These are phyloP conservation scores for Meta bourneti DNA, from an alignment of 2,888 invertebrate species.

Conservation along the genomic window DNA sequence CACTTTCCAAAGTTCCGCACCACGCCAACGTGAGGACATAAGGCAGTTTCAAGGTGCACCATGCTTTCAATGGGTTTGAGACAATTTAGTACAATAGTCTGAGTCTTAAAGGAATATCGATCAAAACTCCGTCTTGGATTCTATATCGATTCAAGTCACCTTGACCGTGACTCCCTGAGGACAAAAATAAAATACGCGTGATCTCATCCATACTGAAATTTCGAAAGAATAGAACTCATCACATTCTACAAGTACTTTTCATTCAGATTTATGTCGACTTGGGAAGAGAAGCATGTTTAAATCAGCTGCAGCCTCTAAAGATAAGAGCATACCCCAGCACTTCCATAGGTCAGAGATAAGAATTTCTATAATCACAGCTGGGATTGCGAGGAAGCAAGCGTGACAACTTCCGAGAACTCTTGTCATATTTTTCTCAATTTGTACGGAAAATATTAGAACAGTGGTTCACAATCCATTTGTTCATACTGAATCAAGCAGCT, in stretches of 20 bases:
- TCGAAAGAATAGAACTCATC: neutral
- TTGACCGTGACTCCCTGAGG: slow-evolving; percentile 2
- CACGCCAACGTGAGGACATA: too few species aligned
- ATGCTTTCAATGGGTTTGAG: too few species aligned
- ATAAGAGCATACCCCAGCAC: slow-evolving; percentile 11
- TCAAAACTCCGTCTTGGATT: neutral
- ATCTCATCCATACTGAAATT: slow-evolving; percentile 20
- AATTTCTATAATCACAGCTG: slow-evolving; percentile 24
- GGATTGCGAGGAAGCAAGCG: neutral
- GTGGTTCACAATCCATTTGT: neutral
- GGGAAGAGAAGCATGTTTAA: neutral
- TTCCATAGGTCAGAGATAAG: neutral
- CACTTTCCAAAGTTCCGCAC: too few species aligned
- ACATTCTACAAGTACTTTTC: neutral
- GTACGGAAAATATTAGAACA: neutral
- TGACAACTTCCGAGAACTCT: neutral
- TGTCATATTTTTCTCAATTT: neutral
- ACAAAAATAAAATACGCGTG: slow-evolving; percentile 5
- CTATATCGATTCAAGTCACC: neutral
- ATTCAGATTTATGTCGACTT: neutral
- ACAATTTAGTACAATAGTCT: too few species aligned
- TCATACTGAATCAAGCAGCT: neutral
- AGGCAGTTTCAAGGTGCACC: too few species aligned
- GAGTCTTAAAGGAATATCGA: too few species aligned
- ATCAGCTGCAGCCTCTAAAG: neutral